Evolutionary conservation across 1,140 invertebrate genomes (phyloP).

Genomic region (Cyclargus thomasi): DNA sequence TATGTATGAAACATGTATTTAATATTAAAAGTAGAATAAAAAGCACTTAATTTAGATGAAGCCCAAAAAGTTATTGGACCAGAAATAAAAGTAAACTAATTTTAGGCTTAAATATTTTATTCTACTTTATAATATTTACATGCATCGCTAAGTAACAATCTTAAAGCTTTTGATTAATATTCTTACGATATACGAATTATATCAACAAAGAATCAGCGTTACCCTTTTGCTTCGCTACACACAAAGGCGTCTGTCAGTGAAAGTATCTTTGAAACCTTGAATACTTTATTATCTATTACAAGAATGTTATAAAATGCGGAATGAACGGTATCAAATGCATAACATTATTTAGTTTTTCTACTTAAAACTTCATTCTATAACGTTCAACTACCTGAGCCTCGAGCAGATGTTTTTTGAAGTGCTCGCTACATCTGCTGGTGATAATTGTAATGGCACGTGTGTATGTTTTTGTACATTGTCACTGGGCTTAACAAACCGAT

Average conservation of each 20-base stretch:
- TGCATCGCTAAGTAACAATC: not conserved
- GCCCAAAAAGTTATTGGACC: not conserved
- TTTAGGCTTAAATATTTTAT: not conserved
- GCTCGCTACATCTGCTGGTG: slow-evolving; percentile 25
- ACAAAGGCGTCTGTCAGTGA: slow-evolving; percentile 5
- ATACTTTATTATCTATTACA: not conserved
- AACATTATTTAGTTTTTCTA: not conserved
- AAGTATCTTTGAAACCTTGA: slow-evolving; percentile 14
- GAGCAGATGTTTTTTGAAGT: slow-evolving; percentile 28
- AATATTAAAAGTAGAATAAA: no score
- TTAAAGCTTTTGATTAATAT: not conserved
- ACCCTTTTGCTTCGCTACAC: not conserved
- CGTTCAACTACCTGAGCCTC: not conserved
- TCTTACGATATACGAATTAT: not conserved
- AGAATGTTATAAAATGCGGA: slow-evolving; percentile 9
- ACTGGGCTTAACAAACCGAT: not conserved
- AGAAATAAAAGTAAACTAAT: not conserved
- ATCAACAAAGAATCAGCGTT: not conserved
- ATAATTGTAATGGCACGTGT: slow-evolving; percentile 39
- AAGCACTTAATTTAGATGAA: no score
- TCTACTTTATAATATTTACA: not conserved
- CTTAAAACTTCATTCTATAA: slow-evolving; percentile 4
- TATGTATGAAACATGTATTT: no score
- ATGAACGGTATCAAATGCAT: not conserved
- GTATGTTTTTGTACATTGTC: slow-evolving; percentile 11